Evolutionary conservation across 2,113 vertebrate species (phyloP).

Genomic region (Centropus unirufus): DNA sequence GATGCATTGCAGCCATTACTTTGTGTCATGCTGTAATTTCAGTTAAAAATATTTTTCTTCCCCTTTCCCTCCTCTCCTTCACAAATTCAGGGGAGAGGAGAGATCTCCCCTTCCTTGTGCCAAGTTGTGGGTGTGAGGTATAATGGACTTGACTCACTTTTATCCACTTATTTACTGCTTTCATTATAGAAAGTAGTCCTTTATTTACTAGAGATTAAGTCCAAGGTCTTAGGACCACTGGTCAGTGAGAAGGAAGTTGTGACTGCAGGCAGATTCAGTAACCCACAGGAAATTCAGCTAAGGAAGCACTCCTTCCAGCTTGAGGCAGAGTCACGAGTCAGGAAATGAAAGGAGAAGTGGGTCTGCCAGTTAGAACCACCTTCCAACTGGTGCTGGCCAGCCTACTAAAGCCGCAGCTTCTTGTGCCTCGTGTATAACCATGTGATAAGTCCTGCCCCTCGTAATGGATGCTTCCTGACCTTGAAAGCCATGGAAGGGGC

Average conservation of each 20-base stretch:
- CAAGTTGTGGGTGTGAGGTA: neutral
- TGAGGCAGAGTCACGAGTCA: neutral
- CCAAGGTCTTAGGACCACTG: neutral
- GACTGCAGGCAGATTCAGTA: neutral
- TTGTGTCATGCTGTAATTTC: neutral
- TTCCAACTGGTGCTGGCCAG: neutral
- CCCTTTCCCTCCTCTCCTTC: neutral
- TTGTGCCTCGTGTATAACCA: neutral
- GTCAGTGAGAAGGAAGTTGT: neutral
- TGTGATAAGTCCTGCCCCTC: neutral
- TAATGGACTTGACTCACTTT: neutral
- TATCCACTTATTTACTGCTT: neutral
- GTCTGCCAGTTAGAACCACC: neutral
- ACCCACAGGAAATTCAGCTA: neutral
- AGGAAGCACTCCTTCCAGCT: neutral
- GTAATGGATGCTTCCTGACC: neutral
- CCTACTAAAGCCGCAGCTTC: neutral
- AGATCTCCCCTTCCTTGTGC: neutral
- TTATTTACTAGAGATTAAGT: neutral
- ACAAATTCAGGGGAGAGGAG: neutral
- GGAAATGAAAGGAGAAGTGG: neutral
- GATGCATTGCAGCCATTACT: neutral
- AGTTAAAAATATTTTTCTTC: neutral
- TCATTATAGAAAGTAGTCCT: neutral
- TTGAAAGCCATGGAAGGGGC: neutral